Evolutionary conservation across 2,888 invertebrate species (phyloP).

Genomic region (Catocala sponsa): DNA sequence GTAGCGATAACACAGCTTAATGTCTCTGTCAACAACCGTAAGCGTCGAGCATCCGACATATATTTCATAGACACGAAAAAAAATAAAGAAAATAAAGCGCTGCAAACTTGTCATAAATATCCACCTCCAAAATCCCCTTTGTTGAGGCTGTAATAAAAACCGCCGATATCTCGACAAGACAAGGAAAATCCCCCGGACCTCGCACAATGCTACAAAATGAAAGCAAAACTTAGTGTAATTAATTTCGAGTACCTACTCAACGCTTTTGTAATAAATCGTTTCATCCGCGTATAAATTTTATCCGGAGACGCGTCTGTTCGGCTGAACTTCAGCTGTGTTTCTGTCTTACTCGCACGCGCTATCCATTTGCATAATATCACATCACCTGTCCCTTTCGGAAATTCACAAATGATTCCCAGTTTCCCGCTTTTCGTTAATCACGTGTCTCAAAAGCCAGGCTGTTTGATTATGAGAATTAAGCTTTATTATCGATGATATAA

Average conservation of each 20-base stretch:
- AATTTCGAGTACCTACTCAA: slow-evolving; percentile 86
- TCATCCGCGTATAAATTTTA: slow-evolving; percentile 85
- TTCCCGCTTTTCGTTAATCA: slow-evolving; percentile 85
- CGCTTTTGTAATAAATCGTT: slow-evolving; percentile 88
- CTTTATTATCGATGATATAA: slow-evolving; percentile 54
- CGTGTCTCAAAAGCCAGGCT: slow-evolving; percentile 69
- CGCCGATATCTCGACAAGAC: slow-evolving; percentile 67
- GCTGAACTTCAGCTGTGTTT: slow-evolving; percentile 68
- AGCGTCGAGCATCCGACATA: slow-evolving; percentile 54
- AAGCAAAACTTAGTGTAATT: slow-evolving; percentile 83
- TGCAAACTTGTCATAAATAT: slow-evolving; percentile 67
- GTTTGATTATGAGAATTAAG: slow-evolving; percentile 47
- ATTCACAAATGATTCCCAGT: slow-evolving; percentile 86
- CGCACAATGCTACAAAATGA: slow-evolving; percentile 75
- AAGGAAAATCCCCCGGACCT: slow-evolving; percentile 66
- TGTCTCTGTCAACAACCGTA: slow-evolving; percentile 52
- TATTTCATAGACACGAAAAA: slow-evolving; percentile 58
- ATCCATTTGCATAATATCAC: slow-evolving; percentile 80
- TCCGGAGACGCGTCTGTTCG: slow-evolving; percentile 67
- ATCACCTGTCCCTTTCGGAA: slow-evolving; percentile 83
- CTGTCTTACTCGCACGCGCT: slow-evolving; percentile 68
- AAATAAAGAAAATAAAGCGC: slow-evolving; percentile 57
- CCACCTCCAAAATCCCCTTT: slow-evolving; percentile 59
- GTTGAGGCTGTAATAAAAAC: slow-evolving; percentile 65
- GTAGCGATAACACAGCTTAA: slow-evolving; percentile 52